phyloP scores from a whole-genome alignment of 2,797 vertebrate species.

The Cottoperca gobio region DNA sequence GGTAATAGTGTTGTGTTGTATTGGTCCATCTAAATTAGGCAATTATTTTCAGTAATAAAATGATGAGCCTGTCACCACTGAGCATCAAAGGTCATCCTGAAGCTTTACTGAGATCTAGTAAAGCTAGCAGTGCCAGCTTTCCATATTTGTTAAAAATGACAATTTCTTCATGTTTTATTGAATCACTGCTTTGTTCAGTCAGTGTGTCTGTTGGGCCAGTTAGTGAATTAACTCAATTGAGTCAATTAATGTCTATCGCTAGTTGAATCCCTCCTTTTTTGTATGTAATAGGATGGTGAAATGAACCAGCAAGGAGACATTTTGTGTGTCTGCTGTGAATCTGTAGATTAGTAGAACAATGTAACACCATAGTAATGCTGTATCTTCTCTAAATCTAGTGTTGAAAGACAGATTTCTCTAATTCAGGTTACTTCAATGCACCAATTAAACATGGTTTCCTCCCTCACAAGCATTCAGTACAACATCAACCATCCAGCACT shows the following conservation, averaged over 20 bases:
- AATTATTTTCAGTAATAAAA: constrained; percentile 48
- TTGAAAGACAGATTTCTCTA: constrained; percentile 50
- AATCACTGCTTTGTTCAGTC: constrained; percentile 52
- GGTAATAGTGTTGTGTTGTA: constrained; percentile 9
- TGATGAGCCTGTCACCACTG: constrained; percentile 43
- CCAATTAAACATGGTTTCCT: constrained; percentile 40
- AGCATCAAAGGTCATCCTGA: constrained; percentile 44
- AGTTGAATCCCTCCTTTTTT: constrained; percentile 55
- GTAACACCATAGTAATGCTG: constrained; percentile 14
- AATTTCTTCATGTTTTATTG: constrained; percentile 36
- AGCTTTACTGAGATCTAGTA: constrained; percentile 22
- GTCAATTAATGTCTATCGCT: constrained; percentile 54
- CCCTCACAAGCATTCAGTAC: constrained; percentile 33
- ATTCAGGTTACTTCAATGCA: constrained; percentile 30
- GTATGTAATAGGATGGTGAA: constrained; percentile 43
- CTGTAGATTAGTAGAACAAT: constrained; percentile 54
- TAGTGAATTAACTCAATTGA: too few relatives aligned
- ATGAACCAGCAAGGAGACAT: constrained; percentile 52
- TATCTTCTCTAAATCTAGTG: constrained; percentile 31
- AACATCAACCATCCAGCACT: constrained; percentile 48
- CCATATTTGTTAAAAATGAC: constrained; percentile 42
- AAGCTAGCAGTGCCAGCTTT: constrained; percentile 17
- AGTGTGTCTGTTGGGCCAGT: constrained; percentile 67
- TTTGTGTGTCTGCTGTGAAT: constrained; percentile 43
- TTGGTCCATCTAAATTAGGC: constrained; percentile 39